Base-by-base conservation (phyloP, 2,888 invertebrate genomes). In the Gymnocheta viridis region DNA sequence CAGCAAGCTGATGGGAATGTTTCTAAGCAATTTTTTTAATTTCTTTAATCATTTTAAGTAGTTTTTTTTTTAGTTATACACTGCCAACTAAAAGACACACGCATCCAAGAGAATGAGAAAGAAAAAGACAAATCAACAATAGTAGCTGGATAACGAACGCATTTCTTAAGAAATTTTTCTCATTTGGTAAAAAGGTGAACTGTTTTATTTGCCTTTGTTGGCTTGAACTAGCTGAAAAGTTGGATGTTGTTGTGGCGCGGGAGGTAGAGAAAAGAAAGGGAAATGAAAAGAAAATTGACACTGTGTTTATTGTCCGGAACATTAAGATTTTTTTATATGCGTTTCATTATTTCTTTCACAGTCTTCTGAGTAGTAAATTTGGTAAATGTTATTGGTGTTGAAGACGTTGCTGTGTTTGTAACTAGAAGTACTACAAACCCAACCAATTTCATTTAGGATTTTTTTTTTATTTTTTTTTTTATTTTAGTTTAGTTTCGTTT, bases 31-130 rank as follows among this genome's bases (percentile, higher is more conserved):
- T 81, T 81, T 85, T 86, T 85, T 86, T 86, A 86, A 87, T 86
- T 86, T 86, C 85, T 86, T 86, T 86, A 87, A 87, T 87, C 80
- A 86, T 86, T 86, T 85, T 85, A 87, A 87, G 86, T 87, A 86
- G 85, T 85, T 73, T 67, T 51, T 56, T 41, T 12, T 54, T 38
- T 17, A 70, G 12, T 62, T 79, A 74, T 70, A 70, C 79, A 79
- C 79, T 84, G 60, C 67, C 67, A 70, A 76, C 74, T 47, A 62
- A 78, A 54, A 78, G 62, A 35, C 24, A 60, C 38, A 41, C 22
- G 17, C 38, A 44, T 5, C 35, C 54, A 70, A 38, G 19, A 54
- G 35, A 60, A 49, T 4, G 47, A 54, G 44, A 74, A 19, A 54
- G 17, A 60, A 58, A 12, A 29, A 32, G 35, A 7, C 49, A 74